Base-by-base conservation (phyloP, 2,113 vertebrate genomes). In the Peromyscus leucopus region DNA sequence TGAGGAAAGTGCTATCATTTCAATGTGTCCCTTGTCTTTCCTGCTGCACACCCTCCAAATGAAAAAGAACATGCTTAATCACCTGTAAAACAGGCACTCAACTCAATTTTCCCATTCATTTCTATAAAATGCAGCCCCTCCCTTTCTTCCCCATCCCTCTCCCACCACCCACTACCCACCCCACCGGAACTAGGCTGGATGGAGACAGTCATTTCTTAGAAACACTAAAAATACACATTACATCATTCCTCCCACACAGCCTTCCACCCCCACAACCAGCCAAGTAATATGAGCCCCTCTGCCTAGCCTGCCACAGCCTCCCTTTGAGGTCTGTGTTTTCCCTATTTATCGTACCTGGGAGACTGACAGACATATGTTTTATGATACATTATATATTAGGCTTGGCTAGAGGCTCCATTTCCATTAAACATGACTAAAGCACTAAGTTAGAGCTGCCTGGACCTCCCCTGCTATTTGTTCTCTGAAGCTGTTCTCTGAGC, bases 201-300 rank as follows among this genome's bases (percentile, higher is more conserved):
- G 76, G 74, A 97, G 92, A 97, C 65, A 96, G 95, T 96, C 94
- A 97, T 93, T 98, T 98, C 97, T 96, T 97, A 97, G 96, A 98
- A 97, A 98, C 48, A 96, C 96, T 98, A 98, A 97, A 98, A 97
- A 98, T 98, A 97, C 19, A 91, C 85, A 98, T 98, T 95, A 97
- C 97, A 95, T 98, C 97, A 97, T 96, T 96, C 89, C 94, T 97
- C 89, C 91, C 79, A 83, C 86, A 94, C 74, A 91, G 78, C 72
- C 59, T 97, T 84, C 96, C 96, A 74, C 69, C 75, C 95, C 89
- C 90, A 90, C 88, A 91, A 87, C n/a, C 90, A 97, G 91, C 86
- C 95, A 96, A 97, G 96, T 97, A 97, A 98, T 97, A 88, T 93
- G 95, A 98, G 91, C 82, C 96, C 91, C 89, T 98, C 89, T 93